Percentiles rank a stretch among this genome's conserved stretches.
Conservation (phyloP, 2,113 vertebrate species). For the Nothobranchius kuhntae region DNA sequence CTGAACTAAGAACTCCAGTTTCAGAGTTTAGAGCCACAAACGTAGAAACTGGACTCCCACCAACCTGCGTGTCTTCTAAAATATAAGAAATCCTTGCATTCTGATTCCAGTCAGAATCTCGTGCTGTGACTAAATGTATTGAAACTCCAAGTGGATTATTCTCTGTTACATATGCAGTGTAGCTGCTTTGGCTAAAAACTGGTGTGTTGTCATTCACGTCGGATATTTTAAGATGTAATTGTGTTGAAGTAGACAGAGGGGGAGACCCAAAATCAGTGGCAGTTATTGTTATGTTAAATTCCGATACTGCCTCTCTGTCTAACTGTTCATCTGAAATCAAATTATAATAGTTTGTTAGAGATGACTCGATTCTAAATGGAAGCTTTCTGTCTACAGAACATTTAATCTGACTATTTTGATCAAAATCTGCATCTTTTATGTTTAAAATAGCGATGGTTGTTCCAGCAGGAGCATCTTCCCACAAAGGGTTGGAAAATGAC, state of each 20-base stretch:
- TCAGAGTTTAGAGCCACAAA: constrained; percentile 57
- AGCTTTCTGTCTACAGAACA: constrained; percentile 48
- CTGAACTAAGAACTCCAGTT: constrained; percentile 42
- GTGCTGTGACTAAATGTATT: constrained; percentile 27
- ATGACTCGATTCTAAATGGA: constrained; percentile 59
- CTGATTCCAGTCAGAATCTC: constrained; percentile 50
- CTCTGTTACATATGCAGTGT: constrained; percentile 34
- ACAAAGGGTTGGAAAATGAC: constrained; percentile 57
- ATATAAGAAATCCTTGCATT: constrained; percentile 54
- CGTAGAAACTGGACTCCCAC: constrained; percentile 38
- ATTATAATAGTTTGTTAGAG: constrained; percentile 65
- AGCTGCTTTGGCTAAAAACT: constrained; percentile 17
- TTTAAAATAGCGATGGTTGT: constrained; percentile 64
- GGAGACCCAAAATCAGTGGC: constrained; percentile 40
- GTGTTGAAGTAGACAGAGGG: constrained; percentile 10
- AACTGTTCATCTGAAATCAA: constrained; percentile 51
- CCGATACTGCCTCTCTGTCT: constrained; percentile 47
- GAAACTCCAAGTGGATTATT: constrained; percentile 45
- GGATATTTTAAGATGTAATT: constrained; percentile 45
- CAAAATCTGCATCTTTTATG: constrained; percentile 65
- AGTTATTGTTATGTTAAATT: constrained; percentile 53
- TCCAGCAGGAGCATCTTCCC: constrained; percentile 46
- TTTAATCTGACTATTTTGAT: constrained; percentile 54
- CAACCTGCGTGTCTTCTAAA: constrained; percentile 51
- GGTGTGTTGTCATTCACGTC: constrained; percentile 59